Evolutionary conservation across 2,888 invertebrate species (phyloP), one percentile per base, ranked within the genome.

Genomic region (Euzetes globulus): DNA sequence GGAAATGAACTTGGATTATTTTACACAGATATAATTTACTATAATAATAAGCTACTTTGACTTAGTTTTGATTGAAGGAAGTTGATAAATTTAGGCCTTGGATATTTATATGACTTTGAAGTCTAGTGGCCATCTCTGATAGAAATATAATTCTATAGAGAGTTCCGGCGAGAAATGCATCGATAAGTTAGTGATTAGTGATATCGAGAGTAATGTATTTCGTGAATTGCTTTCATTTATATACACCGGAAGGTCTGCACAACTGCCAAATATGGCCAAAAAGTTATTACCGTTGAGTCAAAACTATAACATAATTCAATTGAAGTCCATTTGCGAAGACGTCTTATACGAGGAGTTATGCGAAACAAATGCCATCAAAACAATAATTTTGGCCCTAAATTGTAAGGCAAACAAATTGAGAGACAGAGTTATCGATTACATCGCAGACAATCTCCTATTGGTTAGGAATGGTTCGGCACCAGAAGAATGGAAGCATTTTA

Each of bases 241-340:
- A 25, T 58, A 58, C 19, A 58, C 58, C 58, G 58, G 58, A 58
- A 58, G 13, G 58, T 7, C 25, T 11, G 13, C 22, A n/a, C 58
- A 58, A 22, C 1, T 58, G 13, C 5, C 22, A 58, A 22, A 17
- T 58, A 58, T 58, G 58, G 58, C 58, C 25, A 3, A 25, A 22
- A 58, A 58, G 58, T 22, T 58, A 58, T 58, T 58, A 58, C 22
- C 58, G 58, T 17, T 19, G 19, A 19, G 22, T 11, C 22, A 58
- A 22, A 58, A 58, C 11, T 58, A 58, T 58, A 22, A n/a, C 58
- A 22, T 58, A 25, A n/a, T n/a, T 22, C 22, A 58, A 22, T 22
- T 58, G 58, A 58, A 58, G 22, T 58, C 58, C 58, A 58, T 58
- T 22, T 58, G 58, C 58, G 58, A 58, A 22, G 58, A 58, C 25